These are phyloP conservation scores for Neolamprologus tretocephalus DNA, from an alignment of 2,113 vertebrate genomes.

Conservation along the genomic window DNA sequence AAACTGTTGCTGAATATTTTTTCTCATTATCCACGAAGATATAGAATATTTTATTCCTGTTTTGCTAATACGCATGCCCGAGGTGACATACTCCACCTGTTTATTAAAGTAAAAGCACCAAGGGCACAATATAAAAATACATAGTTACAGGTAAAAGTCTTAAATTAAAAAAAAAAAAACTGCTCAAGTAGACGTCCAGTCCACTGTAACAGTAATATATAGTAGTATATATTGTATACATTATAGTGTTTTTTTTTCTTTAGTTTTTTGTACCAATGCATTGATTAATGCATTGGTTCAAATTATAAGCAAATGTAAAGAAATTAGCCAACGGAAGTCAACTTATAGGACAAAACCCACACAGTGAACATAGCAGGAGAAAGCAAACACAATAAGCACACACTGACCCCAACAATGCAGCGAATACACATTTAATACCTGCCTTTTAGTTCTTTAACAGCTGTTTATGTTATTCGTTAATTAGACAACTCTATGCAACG, in stretches of 20 bases:
- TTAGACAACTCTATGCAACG: not conserved
- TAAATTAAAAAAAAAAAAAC: not conserved
- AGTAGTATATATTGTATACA: not conserved
- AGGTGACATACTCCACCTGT: not conserved
- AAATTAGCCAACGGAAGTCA: fast-evolving
- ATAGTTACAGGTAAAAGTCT: not conserved
- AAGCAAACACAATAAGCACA: not conserved
- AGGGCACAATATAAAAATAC: not conserved
- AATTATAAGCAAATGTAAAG: not conserved
- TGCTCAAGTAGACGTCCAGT: not conserved
- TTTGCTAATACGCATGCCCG: not conserved
- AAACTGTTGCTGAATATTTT: not conserved
- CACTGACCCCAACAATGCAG: not conserved
- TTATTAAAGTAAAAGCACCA: not conserved
- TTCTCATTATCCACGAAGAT: not conserved
- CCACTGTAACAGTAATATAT: not conserved
- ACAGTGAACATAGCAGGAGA: not conserved
- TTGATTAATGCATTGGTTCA: not conserved
- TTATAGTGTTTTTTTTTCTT: not conserved
- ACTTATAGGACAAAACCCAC: not conserved
- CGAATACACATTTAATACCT: not conserved
- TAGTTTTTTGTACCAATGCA: not conserved
- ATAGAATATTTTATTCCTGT: not conserved
- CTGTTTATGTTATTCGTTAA: not conserved
- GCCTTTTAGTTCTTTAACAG: not conserved